phyloP scores from a whole-genome alignment of 2,113 vertebrate species.

The Bubalus kerabau region DNA sequence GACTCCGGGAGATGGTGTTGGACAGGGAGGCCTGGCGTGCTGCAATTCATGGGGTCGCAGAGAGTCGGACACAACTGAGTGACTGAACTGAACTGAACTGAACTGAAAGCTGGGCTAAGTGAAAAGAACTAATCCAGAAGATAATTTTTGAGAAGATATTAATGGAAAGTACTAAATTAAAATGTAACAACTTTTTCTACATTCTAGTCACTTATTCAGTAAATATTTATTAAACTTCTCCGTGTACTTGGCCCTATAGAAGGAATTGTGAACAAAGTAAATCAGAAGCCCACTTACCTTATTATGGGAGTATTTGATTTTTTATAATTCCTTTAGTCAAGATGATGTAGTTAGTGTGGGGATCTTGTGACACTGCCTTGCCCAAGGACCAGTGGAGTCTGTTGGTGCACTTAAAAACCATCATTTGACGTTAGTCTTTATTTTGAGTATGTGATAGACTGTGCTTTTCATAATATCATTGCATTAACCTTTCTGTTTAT shows the following conservation, averaged over 20 bases:
- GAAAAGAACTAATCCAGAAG: not conserved
- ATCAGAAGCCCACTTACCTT: not conserved
- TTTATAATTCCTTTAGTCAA: not conserved
- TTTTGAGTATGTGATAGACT: not conserved
- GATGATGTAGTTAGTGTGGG: not conserved
- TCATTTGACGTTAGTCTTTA: not conserved
- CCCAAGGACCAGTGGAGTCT: not conserved
- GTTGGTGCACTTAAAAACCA: not conserved
- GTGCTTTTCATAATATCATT: not conserved
- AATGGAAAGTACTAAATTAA: constrained; percentile 1
- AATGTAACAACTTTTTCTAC: not conserved
- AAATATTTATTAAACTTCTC: not conserved
- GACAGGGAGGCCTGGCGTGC: too few relatives aligned
- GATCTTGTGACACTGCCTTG: not conserved
- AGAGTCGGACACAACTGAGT: too few relatives aligned
- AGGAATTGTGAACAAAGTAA: not conserved
- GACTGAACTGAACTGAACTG: too few relatives aligned
- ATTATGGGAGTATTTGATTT: not conserved
- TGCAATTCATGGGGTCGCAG: too few relatives aligned
- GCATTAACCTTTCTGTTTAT: constrained; percentile 4
- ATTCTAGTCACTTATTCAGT: not conserved
- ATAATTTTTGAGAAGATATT: not conserved
- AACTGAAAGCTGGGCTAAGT: not conserved
- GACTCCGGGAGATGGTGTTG: too few relatives aligned
- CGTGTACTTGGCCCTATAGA: not conserved